Evolutionary conservation across 2,797 vertebrate genomes (phyloP).

Genomic region (Eremophila alpestris): DNA sequence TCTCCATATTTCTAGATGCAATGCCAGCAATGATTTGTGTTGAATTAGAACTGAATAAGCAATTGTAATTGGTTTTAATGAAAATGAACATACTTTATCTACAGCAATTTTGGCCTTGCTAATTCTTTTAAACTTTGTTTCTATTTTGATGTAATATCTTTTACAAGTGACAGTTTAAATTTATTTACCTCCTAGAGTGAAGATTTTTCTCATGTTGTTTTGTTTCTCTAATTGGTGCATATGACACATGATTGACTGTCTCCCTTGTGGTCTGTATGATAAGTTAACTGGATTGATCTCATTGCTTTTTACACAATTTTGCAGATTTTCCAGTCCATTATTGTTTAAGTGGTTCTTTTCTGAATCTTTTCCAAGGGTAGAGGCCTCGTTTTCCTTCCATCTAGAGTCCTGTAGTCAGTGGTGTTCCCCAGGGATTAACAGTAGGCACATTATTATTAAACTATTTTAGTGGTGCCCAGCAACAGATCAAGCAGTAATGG

Average conservation of each 20-base stretch:
- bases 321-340: neutral
- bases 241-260: rapidly evolving
- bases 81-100: neutral
- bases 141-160: neutral
- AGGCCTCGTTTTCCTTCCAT: neutral
- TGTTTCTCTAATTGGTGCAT: neutral
- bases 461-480: neutral
- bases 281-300: neutral
- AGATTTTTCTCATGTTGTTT: neutral
- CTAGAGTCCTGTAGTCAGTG: neutral
- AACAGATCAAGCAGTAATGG: neutral
- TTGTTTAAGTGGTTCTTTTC: neutral
- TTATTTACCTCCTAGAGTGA: neutral
- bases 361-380: neutral
- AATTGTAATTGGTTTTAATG: neutral
- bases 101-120: neutral
- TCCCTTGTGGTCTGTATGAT: neutral
- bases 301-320: neutral
- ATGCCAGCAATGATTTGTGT: neutral
- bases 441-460: neutral
- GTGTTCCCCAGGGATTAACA: neutral
- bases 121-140: neutral
- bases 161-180: neutral
- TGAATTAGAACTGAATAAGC: neutral
- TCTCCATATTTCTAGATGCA: neutral